A percentile compares a stretch with the other conserved stretches of the same genome.
phyloP scores from a whole-genome alignment of 2,888 invertebrate species.

The Helleia helle region DNA sequence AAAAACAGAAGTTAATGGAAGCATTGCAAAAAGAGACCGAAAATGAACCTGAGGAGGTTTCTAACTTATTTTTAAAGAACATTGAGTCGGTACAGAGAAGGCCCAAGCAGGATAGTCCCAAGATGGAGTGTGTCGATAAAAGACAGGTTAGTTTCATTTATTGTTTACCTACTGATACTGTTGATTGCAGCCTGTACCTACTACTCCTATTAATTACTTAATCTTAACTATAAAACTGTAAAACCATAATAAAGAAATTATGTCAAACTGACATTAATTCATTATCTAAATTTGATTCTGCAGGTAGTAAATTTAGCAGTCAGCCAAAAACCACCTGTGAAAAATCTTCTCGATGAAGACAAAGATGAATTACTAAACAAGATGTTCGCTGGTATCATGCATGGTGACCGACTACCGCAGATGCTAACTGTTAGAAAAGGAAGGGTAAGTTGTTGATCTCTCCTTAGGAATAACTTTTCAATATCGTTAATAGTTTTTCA shows the following conservation, averaged over 20 bases:
- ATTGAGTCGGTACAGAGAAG: conserved; percentile 61
- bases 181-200: too few relatives aligned
- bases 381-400: conserved; percentile 76
- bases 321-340: conserved; percentile 46
- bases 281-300: background rate
- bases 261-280: too few relatives aligned
- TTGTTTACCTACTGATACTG: too few relatives aligned
- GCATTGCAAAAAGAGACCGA: conserved; percentile 68
- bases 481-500: too few relatives aligned
- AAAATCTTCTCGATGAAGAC: conserved; percentile 69
- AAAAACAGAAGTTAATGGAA: conserved; percentile 74
- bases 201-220: too few relatives aligned
- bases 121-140: conserved; percentile 58
- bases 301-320: conserved; percentile 64
- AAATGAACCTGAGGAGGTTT: conserved; percentile 61
- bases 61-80: conserved; percentile 56
- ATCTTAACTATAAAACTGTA: too few relatives aligned
- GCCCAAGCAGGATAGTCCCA: conserved; percentile 56
- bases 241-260: too few relatives aligned
- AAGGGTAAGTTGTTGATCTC: conserved; percentile 78
- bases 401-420: conserved; percentile 80
- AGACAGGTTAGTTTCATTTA: conserved; percentile 48
- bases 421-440: conserved; percentile 88
- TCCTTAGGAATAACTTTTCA: too few relatives aligned
- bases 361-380: conserved; percentile 77